These are phyloP conservation scores for Leucozona laternaria DNA, from an alignment of 2,888 invertebrate species.

Conservation along the genomic window DNA sequence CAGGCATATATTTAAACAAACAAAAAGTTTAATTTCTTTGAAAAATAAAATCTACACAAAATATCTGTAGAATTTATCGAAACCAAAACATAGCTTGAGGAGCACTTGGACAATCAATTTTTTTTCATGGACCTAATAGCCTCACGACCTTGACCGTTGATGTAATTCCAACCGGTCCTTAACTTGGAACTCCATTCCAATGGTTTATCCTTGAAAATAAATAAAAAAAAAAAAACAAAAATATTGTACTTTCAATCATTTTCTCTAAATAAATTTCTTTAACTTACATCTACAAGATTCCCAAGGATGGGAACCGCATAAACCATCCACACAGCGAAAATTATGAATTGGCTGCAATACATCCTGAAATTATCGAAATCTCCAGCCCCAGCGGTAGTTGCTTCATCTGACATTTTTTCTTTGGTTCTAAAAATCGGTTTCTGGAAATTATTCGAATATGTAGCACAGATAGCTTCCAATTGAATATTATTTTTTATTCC, in stretches of 20 bases:
- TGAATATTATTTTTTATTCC: neutral
- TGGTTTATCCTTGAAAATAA: slow-evolving; percentile 2
- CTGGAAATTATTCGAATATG: neutral
- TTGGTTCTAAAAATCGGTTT: neutral
- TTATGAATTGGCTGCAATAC: slow-evolving; percentile 20
- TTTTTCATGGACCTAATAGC: neutral
- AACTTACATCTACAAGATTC: slow-evolving; percentile 20
- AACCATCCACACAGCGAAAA: slow-evolving; percentile 9
- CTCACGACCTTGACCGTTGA: neutral
- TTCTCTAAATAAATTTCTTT: neutral
- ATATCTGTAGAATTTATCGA: neutral
- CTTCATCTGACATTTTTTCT: neutral
- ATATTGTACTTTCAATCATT: neutral
- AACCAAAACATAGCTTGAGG: neutral
- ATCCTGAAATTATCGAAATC: slow-evolving; percentile 6
- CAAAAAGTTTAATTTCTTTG: slow-evolving; percentile 11
- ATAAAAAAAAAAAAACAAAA: neutral
- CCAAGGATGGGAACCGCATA: slow-evolving; percentile 11
- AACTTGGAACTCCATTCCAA: neutral
- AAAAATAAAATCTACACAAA: neutral
- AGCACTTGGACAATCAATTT: neutral
- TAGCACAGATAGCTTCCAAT: neutral
- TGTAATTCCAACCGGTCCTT: slow-evolving; percentile 3
- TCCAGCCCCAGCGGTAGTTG: slow-evolving; percentile 4
- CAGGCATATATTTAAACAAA: neutral